Evolutionary conservation across 2,888 invertebrate species (phyloP).

Genomic region (Tachystola acroxantha): DNA sequence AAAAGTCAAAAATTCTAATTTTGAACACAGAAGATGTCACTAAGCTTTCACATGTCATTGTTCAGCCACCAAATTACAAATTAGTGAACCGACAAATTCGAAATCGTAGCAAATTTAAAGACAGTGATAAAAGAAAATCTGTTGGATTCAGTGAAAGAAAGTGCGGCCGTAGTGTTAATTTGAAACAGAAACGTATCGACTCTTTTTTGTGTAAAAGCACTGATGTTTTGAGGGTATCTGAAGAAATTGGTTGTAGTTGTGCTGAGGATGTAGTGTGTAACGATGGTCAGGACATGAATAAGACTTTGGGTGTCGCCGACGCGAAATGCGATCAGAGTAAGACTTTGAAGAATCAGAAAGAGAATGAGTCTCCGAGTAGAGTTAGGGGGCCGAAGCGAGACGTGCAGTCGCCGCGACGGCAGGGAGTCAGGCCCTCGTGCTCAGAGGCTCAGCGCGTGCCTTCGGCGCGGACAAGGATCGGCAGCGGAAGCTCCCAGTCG

Average conservation of each 20-base stretch:
- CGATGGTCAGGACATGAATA: constrained; percentile 55
- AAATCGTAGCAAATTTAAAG: constrained; percentile 41
- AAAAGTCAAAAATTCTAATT: constrained; percentile 67
- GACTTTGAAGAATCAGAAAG: constrained; percentile 26
- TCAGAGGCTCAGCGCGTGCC: constrained; percentile 28
- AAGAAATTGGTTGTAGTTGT: constrained; percentile 19
- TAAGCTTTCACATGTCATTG: constrained; percentile 64
- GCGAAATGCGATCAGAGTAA: constrained; percentile 42
- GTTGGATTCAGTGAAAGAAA: constrained; percentile 26
- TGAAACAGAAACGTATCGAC: constrained; percentile 52
- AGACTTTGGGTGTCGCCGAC: constrained; percentile 44
- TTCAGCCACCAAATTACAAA: constrained; percentile 72
- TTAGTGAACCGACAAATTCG: constrained; percentile 54
- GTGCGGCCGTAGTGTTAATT: constrained; percentile 22
- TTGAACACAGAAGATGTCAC: constrained; percentile 67
- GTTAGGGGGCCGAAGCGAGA: constrained; percentile 27
- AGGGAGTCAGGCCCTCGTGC: constrained; percentile 32
- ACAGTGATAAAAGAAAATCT: constrained; percentile 27
- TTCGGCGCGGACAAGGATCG: constrained; percentile 30
- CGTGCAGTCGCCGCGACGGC: constrained; percentile 24
- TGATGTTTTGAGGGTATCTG: constrained; percentile 26
- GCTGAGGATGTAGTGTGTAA: constrained; percentile 29
- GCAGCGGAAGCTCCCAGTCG: constrained; percentile 11
- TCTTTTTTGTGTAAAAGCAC: constrained; percentile 37
- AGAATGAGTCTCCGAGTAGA: constrained; percentile 35